These are phyloP conservation scores for Leptopterna dolabrata DNA, from an alignment of 2,888 invertebrate genomes.

Conservation along the genomic window DNA sequence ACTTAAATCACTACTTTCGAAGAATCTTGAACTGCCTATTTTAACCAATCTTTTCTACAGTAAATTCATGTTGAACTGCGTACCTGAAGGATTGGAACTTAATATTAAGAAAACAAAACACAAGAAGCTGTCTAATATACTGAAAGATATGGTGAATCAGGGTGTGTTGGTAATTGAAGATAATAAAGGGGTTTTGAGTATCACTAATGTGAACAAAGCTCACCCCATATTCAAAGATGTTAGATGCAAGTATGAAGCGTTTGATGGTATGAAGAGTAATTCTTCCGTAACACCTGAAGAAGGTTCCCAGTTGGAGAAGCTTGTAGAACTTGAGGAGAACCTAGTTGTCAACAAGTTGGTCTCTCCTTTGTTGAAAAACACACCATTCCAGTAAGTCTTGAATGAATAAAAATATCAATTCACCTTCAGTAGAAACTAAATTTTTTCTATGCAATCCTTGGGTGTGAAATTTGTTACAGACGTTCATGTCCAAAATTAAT, in stretches of 20 bases:
- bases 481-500: no score
- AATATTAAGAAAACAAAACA: constrained; percentile 90
- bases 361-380: constrained; percentile 73
- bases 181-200: constrained; percentile 85
- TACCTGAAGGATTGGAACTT: constrained; percentile 76
- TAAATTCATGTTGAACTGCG: constrained; percentile 75
- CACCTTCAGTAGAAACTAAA: not conserved
- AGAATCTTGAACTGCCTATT: constrained; percentile 79
- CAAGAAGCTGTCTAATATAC: constrained; percentile 89
- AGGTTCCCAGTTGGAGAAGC: not conserved
- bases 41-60: constrained; percentile 86
- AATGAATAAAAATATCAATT: not conserved
- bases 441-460: not conserved
- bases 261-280: not conserved
- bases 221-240: constrained; percentile 71
- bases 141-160: constrained; percentile 80
- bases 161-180: constrained; percentile 64
- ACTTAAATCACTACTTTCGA: constrained; percentile 79
- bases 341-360: constrained; percentile 77
- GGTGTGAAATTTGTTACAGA: not conserved
- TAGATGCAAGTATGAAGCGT: constrained; percentile 62
- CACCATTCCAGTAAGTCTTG: constrained; percentile 70
- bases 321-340: constrained; percentile 74
- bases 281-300: not conserved
- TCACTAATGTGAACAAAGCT: constrained; percentile 73